Conservation (phyloP, 53 echinoderm and acorn worm species). For the Echinarachnius parma region DNA sequence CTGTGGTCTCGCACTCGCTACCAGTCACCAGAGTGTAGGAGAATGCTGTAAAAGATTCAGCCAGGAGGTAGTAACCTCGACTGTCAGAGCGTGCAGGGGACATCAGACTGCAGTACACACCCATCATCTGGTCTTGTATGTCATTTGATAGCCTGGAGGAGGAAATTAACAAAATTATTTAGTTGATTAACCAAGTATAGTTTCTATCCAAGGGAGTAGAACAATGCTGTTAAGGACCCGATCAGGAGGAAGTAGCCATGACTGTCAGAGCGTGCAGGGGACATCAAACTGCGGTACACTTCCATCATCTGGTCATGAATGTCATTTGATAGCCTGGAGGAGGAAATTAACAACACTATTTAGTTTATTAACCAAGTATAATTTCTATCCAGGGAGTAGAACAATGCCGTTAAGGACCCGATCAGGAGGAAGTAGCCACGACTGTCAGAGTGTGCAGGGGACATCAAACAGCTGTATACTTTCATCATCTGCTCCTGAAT, state of each 20-base stretch:
- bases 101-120: conserved; percentile 77
- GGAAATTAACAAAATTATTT: no score
- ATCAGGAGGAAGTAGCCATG: conserved; percentile 74
- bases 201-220: conserved; percentile 93
- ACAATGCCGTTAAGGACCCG: conserved; percentile 66
- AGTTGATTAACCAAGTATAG: no score
- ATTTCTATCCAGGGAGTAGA: no score
- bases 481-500: conserved; percentile 68
- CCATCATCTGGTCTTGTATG: conserved; percentile 67
- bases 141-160: conserved; percentile 29
- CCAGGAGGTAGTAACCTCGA: conserved; percentile 74
- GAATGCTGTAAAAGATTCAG: conserved; percentile 71
- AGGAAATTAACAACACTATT: no score
- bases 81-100: conserved; percentile 69
- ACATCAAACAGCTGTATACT: conserved; percentile 76
- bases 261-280: conserved; percentile 70
- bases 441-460: conserved; percentile 70
- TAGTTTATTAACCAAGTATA: no score
- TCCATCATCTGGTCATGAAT: conserved; percentile 69
- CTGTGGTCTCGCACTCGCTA: conserved; percentile 66
- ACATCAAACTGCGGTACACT: conserved; percentile 76
- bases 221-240: conserved; percentile 66
- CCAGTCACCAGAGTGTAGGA: conserved; percentile 86
- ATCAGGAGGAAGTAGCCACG: conserved; percentile 75
- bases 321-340: conserved; percentile 30